phyloP scores from a whole-genome alignment of 2,113 vertebrate species.

The Malurus cyaneus region DNA sequence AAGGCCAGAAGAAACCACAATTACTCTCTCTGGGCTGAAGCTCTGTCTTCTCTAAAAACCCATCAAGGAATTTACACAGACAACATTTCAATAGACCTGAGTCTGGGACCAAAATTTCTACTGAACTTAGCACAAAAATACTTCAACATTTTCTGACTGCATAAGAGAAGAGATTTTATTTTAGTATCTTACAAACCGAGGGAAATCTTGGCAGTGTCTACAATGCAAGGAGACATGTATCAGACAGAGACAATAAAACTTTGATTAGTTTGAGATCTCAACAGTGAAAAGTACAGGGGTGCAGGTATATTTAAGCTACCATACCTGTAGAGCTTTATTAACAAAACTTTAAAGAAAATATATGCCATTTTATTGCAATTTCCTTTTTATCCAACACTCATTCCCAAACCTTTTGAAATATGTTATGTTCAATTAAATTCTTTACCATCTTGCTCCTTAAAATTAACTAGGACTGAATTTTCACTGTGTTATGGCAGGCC shows the following conservation, averaged over 20 bases:
- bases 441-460: constrained; percentile 24
- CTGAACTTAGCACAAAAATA: neutral
- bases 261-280: neutral
- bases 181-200: neutral
- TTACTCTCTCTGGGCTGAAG: neutral
- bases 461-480: constrained; percentile 34
- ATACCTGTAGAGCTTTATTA: neutral
- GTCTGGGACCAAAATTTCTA: neutral
- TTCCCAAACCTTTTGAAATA: constrained; percentile 35
- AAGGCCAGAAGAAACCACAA: neutral
- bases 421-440: neutral
- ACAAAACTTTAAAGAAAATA: neutral
- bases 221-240: neutral
- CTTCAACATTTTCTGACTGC: neutral
- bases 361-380: constrained; percentile 1
- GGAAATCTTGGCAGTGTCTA: neutral
- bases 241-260: neutral
- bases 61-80: neutral
- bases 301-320: neutral
- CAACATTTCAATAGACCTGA: neutral
- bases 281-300: neutral
- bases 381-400: constrained; percentile 11
- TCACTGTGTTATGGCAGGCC: neutral
- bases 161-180: neutral
- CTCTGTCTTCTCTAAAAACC: neutral